phyloP scores from a whole-genome alignment of 2,797 vertebrate species.

The Steatocranus sp. region DNA sequence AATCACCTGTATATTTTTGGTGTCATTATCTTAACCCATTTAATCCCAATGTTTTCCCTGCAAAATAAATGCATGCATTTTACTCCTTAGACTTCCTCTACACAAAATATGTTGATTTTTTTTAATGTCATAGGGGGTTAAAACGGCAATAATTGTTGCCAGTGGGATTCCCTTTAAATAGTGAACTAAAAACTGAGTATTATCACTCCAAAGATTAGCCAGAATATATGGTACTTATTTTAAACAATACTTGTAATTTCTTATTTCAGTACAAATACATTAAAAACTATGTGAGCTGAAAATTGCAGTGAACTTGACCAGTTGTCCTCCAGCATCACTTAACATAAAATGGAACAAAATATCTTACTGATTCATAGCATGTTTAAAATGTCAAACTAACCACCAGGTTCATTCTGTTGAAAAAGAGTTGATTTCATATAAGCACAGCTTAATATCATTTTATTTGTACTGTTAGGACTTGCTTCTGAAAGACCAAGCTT shows the following conservation, averaged over 20 bases:
- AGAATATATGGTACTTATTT: not conserved
- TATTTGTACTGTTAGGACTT: not conserved
- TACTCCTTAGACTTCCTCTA: not conserved
- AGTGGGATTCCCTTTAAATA: not conserved
- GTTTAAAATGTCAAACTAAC: not conserved
- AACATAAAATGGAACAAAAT: not conserved
- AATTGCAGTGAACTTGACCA: not conserved
- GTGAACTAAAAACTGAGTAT: not conserved
- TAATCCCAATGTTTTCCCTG: not conserved
- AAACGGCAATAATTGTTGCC: accelerated
- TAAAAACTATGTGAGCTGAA: not conserved
- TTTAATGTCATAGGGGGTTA: not conserved
- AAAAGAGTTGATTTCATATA: not conserved
- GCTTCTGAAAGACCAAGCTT: not conserved
- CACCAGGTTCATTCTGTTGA: not conserved
- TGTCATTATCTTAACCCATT: not conserved
- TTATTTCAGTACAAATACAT: not conserved
- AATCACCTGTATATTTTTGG: not conserved
- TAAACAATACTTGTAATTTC: not conserved
- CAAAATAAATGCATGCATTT: not conserved
- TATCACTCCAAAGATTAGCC: not conserved
- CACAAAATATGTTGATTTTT: not conserved
- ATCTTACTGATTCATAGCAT: not conserved
- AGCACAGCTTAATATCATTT: accelerated
- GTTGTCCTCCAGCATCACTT: not conserved